Conservation (phyloP, 1,140 invertebrate genomes). For the Gryon sp. region DNA sequence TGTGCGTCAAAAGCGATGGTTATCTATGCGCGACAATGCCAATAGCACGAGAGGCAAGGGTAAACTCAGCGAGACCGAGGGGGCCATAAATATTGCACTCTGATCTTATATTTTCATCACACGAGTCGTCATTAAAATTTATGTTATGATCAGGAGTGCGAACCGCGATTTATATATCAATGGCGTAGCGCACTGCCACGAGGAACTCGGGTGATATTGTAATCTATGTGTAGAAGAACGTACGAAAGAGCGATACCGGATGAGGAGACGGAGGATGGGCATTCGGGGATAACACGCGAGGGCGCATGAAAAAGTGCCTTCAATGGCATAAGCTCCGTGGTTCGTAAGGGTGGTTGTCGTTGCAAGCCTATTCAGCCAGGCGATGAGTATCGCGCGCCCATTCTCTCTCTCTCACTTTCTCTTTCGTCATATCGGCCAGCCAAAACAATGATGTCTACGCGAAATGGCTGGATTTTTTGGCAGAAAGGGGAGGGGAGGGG, state of each 20-base stretch:
- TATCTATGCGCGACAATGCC: slow-evolving; percentile 24
- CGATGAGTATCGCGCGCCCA: slow-evolving; percentile 69
- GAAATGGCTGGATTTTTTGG: slow-evolving; percentile 69
- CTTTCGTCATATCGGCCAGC: too few relatives aligned
- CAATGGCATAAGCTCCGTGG: slow-evolving; percentile 69
- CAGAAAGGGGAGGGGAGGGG: too few relatives aligned
- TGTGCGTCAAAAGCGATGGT: slow-evolving; percentile 31
- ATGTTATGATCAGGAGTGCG: slow-evolving; percentile 78
- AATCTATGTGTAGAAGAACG: slow-evolving; percentile 79
- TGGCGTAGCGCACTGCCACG: slow-evolving; percentile 36
- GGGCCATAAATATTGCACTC: slow-evolving; percentile 75
- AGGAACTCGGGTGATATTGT: slow-evolving; percentile 75
- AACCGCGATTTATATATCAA: slow-evolving; percentile 78
- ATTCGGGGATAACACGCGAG: too few relatives aligned
- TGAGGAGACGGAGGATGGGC: slow-evolving; percentile 58
- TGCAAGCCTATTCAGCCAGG: slow-evolving; percentile 44
- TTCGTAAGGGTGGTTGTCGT: slow-evolving; percentile 74
- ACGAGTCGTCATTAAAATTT: slow-evolving; percentile 79
- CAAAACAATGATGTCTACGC: slow-evolving; percentile 78
- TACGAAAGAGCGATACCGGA: slow-evolving; percentile 69
- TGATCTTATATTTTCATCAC: slow-evolving; percentile 81
- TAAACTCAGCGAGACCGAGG: too few relatives aligned
- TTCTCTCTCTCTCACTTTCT: too few relatives aligned
- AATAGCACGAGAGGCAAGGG: slow-evolving; percentile 26
- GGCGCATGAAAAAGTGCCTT: slow-evolving; percentile 77